These are phyloP conservation scores for Craseonycteris thonglongyai DNA, from an alignment of 2,113 vertebrate species.

Conservation along the genomic window DNA sequence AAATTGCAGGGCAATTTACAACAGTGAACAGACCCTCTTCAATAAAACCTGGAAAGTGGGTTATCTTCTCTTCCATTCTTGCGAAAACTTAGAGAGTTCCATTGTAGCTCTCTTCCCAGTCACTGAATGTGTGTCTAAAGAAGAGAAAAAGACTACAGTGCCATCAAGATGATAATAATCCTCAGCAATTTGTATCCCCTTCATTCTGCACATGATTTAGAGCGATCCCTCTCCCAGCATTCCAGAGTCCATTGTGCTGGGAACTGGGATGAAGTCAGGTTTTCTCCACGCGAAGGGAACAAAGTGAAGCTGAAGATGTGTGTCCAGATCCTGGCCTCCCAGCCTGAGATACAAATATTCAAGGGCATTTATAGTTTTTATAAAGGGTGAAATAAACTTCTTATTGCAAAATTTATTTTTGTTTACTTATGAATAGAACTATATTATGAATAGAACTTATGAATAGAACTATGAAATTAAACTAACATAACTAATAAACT, in stretches of 20 bases:
- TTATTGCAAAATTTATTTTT: not conserved
- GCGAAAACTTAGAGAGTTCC: not conserved
- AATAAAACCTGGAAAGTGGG: not conserved
- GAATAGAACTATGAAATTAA: not conserved
- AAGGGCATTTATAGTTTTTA: not conserved
- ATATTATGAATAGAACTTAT: not conserved
- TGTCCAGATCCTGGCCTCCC: not conserved
- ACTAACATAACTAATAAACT: too few relatives aligned
- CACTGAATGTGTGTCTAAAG: not conserved
- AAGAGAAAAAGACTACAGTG: not conserved
- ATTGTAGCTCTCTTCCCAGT: not conserved
- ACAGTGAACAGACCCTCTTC: not conserved
- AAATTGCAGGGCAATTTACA: constrained; percentile 60
- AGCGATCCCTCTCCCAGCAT: not conserved
- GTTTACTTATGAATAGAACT: not conserved
- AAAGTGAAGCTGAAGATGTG: not conserved
- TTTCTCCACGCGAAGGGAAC: not conserved
- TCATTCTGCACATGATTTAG: not conserved
- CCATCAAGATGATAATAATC: constrained; percentile 16
- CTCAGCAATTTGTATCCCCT: not conserved
- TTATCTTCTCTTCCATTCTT: constrained; percentile 18
- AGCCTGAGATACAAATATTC: not conserved
- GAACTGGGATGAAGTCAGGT: not conserved
- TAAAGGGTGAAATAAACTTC: not conserved
- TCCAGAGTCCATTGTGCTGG: not conserved